Evolutionary conservation across 2,113 vertebrate genomes (phyloP), one percentile per base, ranked within the genome.

Genomic region (Origma solitaria): DNA sequence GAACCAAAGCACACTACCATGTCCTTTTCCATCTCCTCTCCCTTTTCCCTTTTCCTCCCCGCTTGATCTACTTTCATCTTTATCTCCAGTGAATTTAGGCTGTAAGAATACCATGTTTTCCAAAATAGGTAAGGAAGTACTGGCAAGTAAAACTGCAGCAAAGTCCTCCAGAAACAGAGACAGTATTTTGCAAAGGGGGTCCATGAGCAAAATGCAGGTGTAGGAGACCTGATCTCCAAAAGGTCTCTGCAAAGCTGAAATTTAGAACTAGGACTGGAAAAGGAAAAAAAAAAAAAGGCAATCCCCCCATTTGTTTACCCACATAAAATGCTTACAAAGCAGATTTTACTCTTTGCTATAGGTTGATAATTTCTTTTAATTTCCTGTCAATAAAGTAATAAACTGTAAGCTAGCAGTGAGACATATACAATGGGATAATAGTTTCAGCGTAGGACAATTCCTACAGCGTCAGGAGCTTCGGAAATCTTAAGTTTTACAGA

Each of bases 261-360:
- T 40, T 84, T 24, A 90, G 45, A 87, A 47, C 19, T 35, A 81
- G 27, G 20, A 44, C 15, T 15, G 18, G 11, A 38, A 33, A 14
- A 7, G 5, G 3, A 15, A 31, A 15, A 78, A 51, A 17, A 50
- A 60, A 69, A 15, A 35, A 38, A 56, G 19, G 3, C 40, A 61
- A 18, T 0, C 3, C 2, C 0, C 2, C 3, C 5, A 24, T 40
- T 56, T 56, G 15, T 72, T 66, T 81, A 54, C 3, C 24, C 13
- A 85, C 5, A 42, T n/a, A 23, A 82, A 84, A 47, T 33, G 16
- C 5, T 58, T 38, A 62, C 23, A 4, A 60, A 11, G 8, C 6
- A 61, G 65, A 49, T 84, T 70, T 70, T 53, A 62, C 6, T 31
- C 35, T 85, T 80, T 50, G 16, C 50, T 27, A 53, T 22, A 77